Base-by-base conservation (phyloP, 2,888 invertebrate species). In the Koerneria pararmatus region DNA sequence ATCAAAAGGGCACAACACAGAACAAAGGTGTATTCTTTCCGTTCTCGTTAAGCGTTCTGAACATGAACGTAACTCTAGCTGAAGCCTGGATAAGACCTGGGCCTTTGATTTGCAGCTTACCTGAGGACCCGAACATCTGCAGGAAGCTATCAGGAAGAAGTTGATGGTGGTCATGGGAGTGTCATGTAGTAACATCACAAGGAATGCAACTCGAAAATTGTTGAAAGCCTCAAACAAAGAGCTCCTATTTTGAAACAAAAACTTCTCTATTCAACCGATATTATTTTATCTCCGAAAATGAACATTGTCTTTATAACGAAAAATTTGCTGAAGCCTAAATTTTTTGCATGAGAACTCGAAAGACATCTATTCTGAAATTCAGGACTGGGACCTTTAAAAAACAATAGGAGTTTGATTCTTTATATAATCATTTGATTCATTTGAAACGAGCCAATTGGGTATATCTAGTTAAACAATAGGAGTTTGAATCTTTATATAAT, bases 181-280 rank as follows among this genome's bases (percentile, higher is more conserved):
- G 62, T 83, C 82, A 67, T 83, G 80, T 2, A 82, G 70, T 15
- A 74, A 54, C 76, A 82, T 75, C 58, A 83, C 73, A 37, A 83
- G 75, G 56, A 83, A 83, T 32, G 79, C 74, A 35, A 83, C 78
- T n/a, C 83, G 77, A 63, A 83, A 83, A 66, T 80, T 82, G 73
- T 83, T 82, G 71, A 83, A 83, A 24, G 78, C 78, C 73, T 76
- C 37, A 6, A 59, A 68, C 15, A 41, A 41, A 41, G 8, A 41
- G 41, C 8, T 11, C n/a, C n/a, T n/a, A n/a, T n/a, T n/a, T n/a
- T n/a, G n/a, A n/a, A n/a, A n/a, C n/a, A n/a, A n/a, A n/a, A n/a
- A n/a, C n/a, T n/a, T n/a, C n/a, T n/a, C n/a, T n/a, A n/a, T n/a
- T n/a, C n/a, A n/a, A n/a, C n/a, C n/a, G n/a, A n/a, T n/a, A n/a